Evolutionary conservation across 2,113 vertebrate genomes (phyloP).

Genomic region (Nerophis ophidion): DNA sequence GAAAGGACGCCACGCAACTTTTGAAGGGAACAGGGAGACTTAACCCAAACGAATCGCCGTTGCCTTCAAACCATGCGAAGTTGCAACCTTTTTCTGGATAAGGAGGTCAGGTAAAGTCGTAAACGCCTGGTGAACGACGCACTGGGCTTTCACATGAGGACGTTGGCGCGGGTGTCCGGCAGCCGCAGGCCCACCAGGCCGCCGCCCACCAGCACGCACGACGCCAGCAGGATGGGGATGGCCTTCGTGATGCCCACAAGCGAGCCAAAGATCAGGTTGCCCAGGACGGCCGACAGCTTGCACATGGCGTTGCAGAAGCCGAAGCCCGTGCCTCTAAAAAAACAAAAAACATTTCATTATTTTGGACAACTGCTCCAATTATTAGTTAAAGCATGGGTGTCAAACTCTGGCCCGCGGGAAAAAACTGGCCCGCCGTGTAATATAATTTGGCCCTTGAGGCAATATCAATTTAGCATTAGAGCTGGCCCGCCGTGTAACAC

Average conservation of each 20-base stretch:
- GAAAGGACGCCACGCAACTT: too few relatives aligned
- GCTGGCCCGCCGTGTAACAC: too few relatives aligned
- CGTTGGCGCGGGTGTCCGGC: conserved; percentile 88
- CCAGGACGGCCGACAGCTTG: conserved; percentile 88
- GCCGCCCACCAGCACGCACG: conserved; percentile 84
- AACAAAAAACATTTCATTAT: background rate
- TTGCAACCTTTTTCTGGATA: background rate
- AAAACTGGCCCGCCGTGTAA: too few relatives aligned
- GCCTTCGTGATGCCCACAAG: conserved; percentile 89
- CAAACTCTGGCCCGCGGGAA: too few relatives aligned
- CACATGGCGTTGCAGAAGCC: conserved; percentile 94
- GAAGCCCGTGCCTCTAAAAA: conserved; percentile 85
- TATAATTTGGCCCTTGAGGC: too few relatives aligned
- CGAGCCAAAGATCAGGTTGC: conserved; percentile 92
- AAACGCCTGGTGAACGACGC: too few relatives aligned
- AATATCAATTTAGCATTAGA: too few relatives aligned
- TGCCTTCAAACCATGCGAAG: background rate
- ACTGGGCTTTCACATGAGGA: conserved; percentile 80
- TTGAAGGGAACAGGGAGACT: background rate
- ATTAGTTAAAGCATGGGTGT: too few relatives aligned
- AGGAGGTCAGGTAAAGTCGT: background rate
- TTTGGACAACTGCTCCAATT: background rate
- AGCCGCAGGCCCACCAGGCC: conserved; percentile 88
- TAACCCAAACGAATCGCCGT: background rate
- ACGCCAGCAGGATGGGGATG: conserved; percentile 90